Evolutionary conservation across 2,113 vertebrate species (phyloP), one percentile per base, ranked within the genome.

Genomic region (Phyllopteryx taeniolatus): DNA sequence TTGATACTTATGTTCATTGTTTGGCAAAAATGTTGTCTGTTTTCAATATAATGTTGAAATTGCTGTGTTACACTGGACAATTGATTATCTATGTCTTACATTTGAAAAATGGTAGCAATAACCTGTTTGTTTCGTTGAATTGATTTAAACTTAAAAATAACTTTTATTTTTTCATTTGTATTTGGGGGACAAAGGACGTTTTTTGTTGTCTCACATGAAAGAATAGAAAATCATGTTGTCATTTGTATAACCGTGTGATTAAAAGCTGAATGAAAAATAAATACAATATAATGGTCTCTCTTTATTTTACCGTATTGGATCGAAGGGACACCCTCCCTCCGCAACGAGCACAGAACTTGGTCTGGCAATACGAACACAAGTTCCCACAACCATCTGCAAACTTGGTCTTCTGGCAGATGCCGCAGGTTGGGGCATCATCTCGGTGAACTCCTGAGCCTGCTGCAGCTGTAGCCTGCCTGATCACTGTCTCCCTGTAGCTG

Each of bases 321-420:
- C 96, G 91, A 76, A 99, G 94, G 27, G 96, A 96, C 84, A 99
- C 97, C 14, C 97, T 93, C 51, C 96, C 97, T 61, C 98, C 98
- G 14, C 98, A 99, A 74, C 98, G 95, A 65, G 97, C 98, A 67
- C 98, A 99, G 90, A 99, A 99, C 93, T 96, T 98, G 87, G 95
- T 99, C 92, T 95, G 96, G 90, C 98, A 99, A 87, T 99, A 99
- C 75, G 96, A 99, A 88, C 98, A 99, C 71, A 96, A 93, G 89
- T 96, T 96, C 76, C 98, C 98, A 12, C 98, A 99, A 65, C 98
- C 98, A 67, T 98, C 96, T 4, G 97, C 98, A 83, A 99, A 99
- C 94, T 99, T 99, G 70, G 98, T 99, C 91, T 99, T 99, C 84
- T 93, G 95, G 88, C 98, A 99, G 90, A 99, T 96, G 81, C 96